Conservation (phyloP, 2,888 invertebrate genomes). For the Aquatica leii region DNA sequence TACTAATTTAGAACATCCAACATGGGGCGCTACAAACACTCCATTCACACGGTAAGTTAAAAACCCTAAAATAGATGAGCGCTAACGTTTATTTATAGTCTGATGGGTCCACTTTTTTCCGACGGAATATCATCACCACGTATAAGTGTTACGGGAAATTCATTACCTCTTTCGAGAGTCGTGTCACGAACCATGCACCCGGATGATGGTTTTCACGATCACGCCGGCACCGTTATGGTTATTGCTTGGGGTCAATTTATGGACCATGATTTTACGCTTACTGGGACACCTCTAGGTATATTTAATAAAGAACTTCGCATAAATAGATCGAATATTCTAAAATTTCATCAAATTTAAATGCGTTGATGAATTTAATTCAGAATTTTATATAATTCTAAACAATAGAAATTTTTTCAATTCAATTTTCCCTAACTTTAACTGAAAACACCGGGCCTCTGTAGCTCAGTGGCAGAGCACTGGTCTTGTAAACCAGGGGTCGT, state of each 20-base stretch:
- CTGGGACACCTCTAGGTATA: constrained; percentile 86
- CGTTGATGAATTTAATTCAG: no score
- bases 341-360: no score
- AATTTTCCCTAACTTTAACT: no score
- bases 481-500: constrained; percentile 72
- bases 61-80: no score
- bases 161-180: constrained; percentile 81
- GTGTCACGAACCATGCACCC: constrained; percentile 93
- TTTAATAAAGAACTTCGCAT: no score
- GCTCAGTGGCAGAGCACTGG: constrained; percentile 71
- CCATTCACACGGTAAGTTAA: constrained; percentile 80
- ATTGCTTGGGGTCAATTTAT: constrained; percentile 96
- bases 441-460: no score
- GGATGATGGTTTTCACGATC: constrained; percentile 92
- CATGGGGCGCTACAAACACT: constrained; percentile 87
- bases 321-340: no score
- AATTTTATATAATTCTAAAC: no score
- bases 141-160: constrained; percentile 78
- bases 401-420: no score
- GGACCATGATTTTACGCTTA: constrained; percentile 92
- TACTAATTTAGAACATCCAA: constrained; percentile 87
- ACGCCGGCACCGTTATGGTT: constrained; percentile 92
- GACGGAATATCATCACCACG: constrained; percentile 88
- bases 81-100: constrained; percentile 61
- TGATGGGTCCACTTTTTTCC: constrained; percentile 81